Percentiles rank a stretch among this genome's conserved stretches.
Conservation (phyloP, 1,140 invertebrate genomes). For the Philotrypesis tridentata region DNA sequence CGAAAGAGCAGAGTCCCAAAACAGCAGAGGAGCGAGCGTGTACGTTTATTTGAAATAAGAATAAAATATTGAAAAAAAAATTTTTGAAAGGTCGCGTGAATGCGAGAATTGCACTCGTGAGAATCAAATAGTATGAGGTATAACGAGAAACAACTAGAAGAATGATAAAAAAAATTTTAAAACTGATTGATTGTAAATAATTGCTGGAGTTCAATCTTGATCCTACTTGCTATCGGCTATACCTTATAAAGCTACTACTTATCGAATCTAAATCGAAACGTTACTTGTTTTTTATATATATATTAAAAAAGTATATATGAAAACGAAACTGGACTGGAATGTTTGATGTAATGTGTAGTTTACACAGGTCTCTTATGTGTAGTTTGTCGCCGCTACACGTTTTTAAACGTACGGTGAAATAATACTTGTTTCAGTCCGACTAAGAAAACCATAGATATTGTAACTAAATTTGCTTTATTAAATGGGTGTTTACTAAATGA, state of each 20-base stretch:
- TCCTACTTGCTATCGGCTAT: slow-evolving; percentile 68
- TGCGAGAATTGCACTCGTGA: slow-evolving; percentile 39
- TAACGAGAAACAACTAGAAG: slow-evolving; percentile 53
- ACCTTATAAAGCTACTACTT: slow-evolving; percentile 67
- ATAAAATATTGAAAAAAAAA: slow-evolving; percentile 35
- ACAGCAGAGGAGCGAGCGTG: slow-evolving; percentile 7
- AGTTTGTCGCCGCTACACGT: slow-evolving; percentile 42
- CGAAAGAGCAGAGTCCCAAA: slow-evolving; percentile 23
- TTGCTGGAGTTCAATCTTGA: slow-evolving; percentile 70
- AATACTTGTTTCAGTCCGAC: slow-evolving; percentile 43
- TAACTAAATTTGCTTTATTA: slow-evolving; percentile 74
- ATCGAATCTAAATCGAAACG: slow-evolving; percentile 67
- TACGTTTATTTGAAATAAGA: slow-evolving; percentile 28
- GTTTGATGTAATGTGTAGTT: slow-evolving; percentile 50
- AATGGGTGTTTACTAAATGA: slow-evolving; percentile 73
- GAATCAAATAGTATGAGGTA: slow-evolving; percentile 51
- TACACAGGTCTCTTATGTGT: slow-evolving; percentile 51
- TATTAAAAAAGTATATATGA: slow-evolving; percentile 43
- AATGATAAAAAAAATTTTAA: slow-evolving; percentile 21
- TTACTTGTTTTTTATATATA: slow-evolving; percentile 70
- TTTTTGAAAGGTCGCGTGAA: slow-evolving; percentile 51
- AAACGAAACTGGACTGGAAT: slow-evolving; percentile 53
- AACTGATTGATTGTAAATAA: slow-evolving; percentile 70
- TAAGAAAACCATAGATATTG: slow-evolving; percentile 65
- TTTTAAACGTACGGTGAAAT: slow-evolving; percentile 33